A percentile compares a stretch with the other conserved stretches of the same genome.
phyloP scores from a whole-genome alignment of 1,140 invertebrate species.

The Cataglyphis hispanica region DNA sequence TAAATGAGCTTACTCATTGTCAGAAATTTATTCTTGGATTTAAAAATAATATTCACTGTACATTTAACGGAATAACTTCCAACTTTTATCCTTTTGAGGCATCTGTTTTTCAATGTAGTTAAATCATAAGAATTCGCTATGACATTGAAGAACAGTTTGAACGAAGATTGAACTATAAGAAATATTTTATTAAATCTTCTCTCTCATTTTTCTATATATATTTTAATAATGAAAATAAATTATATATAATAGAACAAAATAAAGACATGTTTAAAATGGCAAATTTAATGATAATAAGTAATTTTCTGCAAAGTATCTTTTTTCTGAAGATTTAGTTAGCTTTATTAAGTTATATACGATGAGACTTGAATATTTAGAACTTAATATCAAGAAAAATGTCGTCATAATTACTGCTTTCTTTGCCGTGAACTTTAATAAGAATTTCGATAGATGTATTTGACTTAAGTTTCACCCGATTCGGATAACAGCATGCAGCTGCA shows the following conservation, averaged over 20 bases:
- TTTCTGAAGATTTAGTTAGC: neutral
- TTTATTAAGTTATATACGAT: neutral
- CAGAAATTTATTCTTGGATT: neutral
- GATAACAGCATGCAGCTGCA: conserved; percentile 60
- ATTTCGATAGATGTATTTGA: conserved; percentile 70
- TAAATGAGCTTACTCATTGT: conserved; percentile 12
- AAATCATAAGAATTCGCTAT: conserved; percentile 46
- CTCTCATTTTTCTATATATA: too few species aligned
- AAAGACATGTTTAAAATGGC: neutral
- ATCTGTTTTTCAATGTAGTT: conserved; percentile 1
- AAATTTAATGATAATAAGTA: neutral
- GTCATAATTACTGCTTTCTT: conserved; percentile 64
- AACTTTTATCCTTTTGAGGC: conserved; percentile 44
- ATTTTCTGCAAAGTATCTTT: neutral
- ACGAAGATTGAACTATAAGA: conserved; percentile 47
- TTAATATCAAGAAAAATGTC: neutral
- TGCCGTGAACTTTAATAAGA: conserved; percentile 66
- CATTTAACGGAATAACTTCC: conserved; percentile 54
- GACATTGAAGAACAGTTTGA: conserved; percentile 66
- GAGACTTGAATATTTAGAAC: neutral
- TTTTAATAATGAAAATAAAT: neutral
- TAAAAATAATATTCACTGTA: conserved; percentile 45
- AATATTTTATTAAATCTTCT: neutral
- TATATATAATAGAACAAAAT: neutral
- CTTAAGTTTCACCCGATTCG: conserved; percentile 57